Evolutionary conservation across 2,888 invertebrate genomes (phyloP), one percentile per base, ranked within the genome.

Genomic region (Spodoptera picta): DNA sequence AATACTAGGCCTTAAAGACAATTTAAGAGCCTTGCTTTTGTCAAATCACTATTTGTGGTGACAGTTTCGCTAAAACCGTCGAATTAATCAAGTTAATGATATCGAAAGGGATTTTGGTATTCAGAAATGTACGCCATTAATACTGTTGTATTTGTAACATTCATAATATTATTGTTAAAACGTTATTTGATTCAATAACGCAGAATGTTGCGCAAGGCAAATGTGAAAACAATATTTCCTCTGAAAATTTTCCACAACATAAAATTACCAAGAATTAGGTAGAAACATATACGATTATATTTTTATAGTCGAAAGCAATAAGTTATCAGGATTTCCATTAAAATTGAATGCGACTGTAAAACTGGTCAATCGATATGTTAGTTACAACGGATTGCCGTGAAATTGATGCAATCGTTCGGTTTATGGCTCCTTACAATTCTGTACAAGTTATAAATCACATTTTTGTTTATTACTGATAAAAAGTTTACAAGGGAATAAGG

Each of bases 291-390:
- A 69, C 64, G 67, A 78, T 77, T 71, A 72, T 61, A 69, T 81
- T 73, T 79, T 79, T 80, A 81, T 80, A 56, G 64, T 50, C 56
- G 9, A 66, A 72, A 64, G 65, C 76, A 80, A 79, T 79, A 79
- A 75, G 79, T 79, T 79, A 83, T 77, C 76, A 70, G 72, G 67
- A 82, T 79, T 85, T 85, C 79, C 68, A 85, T 85, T 83, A 80
- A 69, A 85, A 79, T 80, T 64, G 81, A 81, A 84, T 83, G 79
- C 80, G 72, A 60, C 77, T 75, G 76, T 81, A 81, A 83, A 82
- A 84, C 79, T 77, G 79, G 77, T 78, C 80, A 83, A 82, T 67
- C 71, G 55, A 60, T 69, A 79, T 78, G 81, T 82, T 80, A 81
- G 66, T 73, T 80, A 73, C 74, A 77, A 75, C 66, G 75, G 75